These are phyloP conservation scores for Heliconius ethilla DNA, from an alignment of 2,888 invertebrate species.

Conservation along the genomic window DNA sequence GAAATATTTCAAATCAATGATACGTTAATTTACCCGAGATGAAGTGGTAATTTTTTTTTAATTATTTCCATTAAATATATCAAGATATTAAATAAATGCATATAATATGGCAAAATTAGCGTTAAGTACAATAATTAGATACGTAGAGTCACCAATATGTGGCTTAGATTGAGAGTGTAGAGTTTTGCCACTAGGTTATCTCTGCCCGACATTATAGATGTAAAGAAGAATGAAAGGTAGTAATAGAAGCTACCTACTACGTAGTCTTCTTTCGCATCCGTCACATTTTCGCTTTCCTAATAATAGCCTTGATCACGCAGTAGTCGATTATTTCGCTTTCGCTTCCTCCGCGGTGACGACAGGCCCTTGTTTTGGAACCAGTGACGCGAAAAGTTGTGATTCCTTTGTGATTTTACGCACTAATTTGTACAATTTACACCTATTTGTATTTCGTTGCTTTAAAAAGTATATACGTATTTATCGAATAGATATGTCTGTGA, in stretches of 20 bases:
- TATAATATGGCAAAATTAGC: too few relatives aligned
- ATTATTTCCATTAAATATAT: too few relatives aligned
- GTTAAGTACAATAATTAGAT: too few relatives aligned
- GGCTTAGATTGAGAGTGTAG: neutral
- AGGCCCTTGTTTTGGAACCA: constrained; percentile 60
- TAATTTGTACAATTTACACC: constrained; percentile 10
- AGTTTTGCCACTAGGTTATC: neutral
- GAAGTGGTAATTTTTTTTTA: too few relatives aligned
- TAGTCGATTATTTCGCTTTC: constrained; percentile 79
- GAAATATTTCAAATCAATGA: too few relatives aligned
- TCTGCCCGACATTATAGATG: neutral
- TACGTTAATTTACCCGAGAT: too few relatives aligned
- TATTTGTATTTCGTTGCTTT: too few relatives aligned
- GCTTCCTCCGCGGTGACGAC: constrained; percentile 74
- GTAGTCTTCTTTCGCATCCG: constrained; percentile 55
- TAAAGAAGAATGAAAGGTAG: neutral
- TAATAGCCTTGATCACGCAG: constrained; percentile 79
- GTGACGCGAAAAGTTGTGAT: constrained; percentile 41
- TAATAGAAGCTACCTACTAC: neutral
- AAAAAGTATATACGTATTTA: too few relatives aligned
- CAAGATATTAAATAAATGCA: too few relatives aligned
- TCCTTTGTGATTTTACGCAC: constrained; percentile 38
- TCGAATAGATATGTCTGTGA: too few relatives aligned
- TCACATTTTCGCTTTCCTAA: constrained; percentile 78
- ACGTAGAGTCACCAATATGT: too few relatives aligned